Percentiles rank a stretch among this genome's conserved stretches.
Evolutionary conservation across 2,888 invertebrate genomes (phyloP).

Genomic region (Rhingia rostrata): DNA sequence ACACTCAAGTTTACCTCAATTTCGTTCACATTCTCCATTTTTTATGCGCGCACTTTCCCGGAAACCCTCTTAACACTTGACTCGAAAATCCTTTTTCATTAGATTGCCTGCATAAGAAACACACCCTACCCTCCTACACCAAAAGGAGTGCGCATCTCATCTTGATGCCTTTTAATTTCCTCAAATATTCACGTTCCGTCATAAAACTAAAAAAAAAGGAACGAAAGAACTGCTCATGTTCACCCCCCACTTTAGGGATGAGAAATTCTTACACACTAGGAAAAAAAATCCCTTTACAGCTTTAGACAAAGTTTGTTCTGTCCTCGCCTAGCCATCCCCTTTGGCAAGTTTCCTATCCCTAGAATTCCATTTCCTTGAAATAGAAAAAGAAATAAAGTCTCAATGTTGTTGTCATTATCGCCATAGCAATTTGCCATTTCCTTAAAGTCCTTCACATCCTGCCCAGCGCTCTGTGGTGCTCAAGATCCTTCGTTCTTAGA

Average conservation of each 20-base stretch:
- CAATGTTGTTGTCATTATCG: constrained; percentile 47
- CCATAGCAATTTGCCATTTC: constrained; percentile 59
- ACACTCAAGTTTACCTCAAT: constrained; percentile 46
- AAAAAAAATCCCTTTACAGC: constrained; percentile 44
- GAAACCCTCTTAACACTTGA: constrained; percentile 29
- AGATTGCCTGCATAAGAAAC: constrained; percentile 26
- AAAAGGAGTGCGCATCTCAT: constrained; percentile 11
- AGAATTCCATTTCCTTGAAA: constrained; percentile 37
- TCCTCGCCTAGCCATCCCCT: too few species aligned
- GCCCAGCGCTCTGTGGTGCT: background rate
- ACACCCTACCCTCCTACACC: background rate
- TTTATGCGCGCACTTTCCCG: constrained; percentile 1
- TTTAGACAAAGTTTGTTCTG: constrained; percentile 48
- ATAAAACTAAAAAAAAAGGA: constrained; percentile 10
- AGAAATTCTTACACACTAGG: constrained; percentile 56
- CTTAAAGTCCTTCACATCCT: background rate
- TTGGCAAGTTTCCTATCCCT: background rate
- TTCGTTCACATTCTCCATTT: background rate
- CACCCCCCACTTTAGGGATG: constrained; percentile 25
- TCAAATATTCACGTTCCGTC: constrained; percentile 40
- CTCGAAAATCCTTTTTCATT: constrained; percentile 41
- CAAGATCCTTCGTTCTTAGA: constrained; percentile 8
- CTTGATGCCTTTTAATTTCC: constrained; percentile 54
- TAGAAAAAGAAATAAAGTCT: constrained; percentile 20
- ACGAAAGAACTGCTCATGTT: background rate